Evolutionary conservation across 2,797 vertebrate species (phyloP).

Genomic region (Cossypha niveicapilla): DNA sequence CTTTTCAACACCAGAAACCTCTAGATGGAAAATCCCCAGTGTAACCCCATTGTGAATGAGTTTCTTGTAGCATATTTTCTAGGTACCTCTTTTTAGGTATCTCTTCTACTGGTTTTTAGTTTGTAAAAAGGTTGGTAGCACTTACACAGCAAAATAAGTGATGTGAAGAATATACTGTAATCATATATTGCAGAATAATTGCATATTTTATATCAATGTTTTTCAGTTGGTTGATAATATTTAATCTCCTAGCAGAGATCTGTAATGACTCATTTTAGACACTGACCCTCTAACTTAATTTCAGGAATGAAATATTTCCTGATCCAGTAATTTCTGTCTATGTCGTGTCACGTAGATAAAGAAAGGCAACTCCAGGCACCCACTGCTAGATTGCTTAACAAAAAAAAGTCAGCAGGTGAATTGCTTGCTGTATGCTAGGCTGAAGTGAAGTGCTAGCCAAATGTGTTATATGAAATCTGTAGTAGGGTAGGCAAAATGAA

Average conservation of each 20-base stretch:
- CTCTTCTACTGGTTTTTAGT: not conserved
- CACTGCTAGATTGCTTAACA: constrained; percentile 42
- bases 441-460: not conserved
- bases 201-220: constrained; percentile 15
- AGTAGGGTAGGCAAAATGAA: constrained; percentile 51
- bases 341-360: constrained; percentile 23
- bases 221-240: constrained; percentile 48
- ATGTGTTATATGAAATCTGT: not conserved
- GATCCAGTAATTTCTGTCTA: constrained; percentile 49
- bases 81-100: not conserved
- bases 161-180: constrained; percentile 10
- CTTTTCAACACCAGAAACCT: not conserved
- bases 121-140: not conserved
- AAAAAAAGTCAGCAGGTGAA: constrained; percentile 42
- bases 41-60: not conserved
- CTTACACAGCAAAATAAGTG: not conserved
- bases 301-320: constrained; percentile 59
- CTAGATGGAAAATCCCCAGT: not conserved
- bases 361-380: constrained; percentile 33
- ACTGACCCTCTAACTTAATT: constrained; percentile 62
- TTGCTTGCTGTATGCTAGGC: constrained; percentile 27
- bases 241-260: constrained; percentile 57
- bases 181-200: constrained; percentile 39
- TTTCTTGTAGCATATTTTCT: not conserved
- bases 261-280: constrained; percentile 51